Base-by-base conservation (phyloP, 2,113 vertebrate genomes). In the Anolis sagrei region DNA sequence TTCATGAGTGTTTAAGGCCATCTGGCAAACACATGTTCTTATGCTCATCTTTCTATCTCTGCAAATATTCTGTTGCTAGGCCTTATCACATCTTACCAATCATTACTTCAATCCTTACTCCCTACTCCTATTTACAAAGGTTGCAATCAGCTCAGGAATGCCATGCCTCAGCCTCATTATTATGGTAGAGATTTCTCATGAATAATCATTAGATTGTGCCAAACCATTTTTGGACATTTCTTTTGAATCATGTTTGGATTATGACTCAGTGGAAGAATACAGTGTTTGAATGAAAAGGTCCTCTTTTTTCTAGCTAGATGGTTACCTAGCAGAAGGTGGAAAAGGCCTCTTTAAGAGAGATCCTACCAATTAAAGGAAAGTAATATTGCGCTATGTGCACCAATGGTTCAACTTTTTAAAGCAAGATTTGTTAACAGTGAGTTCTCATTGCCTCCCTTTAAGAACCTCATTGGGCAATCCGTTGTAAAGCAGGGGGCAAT, bases 1-100 rank as follows among this genome's bases (percentile, higher is more conserved):
- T 44, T 85, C 51, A 44, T 44, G 14, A 85, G 18, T 44, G 39
- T 76, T 76, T 64, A 29, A 54, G 29, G 68, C 51, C 66, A 79
- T 72, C 66, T 85, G 83, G 76, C 64, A 79, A 36, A n/a, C 49
- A 85, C 66, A 64, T 85, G 66, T 69, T 72, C 10, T 58, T 49
- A 44, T 78, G 66, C 66, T 79, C 34, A 61, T 85, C 81, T 82
- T 34, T n/a, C 6, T 21, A 29, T 10, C 36, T 70, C 49, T 72
- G 27, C 66, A 79, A 44, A 58, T 32, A 23, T 16, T 79, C 83
- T 70, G 36, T 34, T 18, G 14, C 39, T 70, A 62, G 76, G 51
- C 49, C 25, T 27, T 69, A 23, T 81, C 48, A 72, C 68, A 72
- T 19, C 49, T n/a, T 58, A n/a, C n/a, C 51, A 54, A 9, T 54